These are phyloP conservation scores for Kryptopterus vitreolus DNA, from an alignment of 2,797 vertebrate species.

Conservation along the genomic window DNA sequence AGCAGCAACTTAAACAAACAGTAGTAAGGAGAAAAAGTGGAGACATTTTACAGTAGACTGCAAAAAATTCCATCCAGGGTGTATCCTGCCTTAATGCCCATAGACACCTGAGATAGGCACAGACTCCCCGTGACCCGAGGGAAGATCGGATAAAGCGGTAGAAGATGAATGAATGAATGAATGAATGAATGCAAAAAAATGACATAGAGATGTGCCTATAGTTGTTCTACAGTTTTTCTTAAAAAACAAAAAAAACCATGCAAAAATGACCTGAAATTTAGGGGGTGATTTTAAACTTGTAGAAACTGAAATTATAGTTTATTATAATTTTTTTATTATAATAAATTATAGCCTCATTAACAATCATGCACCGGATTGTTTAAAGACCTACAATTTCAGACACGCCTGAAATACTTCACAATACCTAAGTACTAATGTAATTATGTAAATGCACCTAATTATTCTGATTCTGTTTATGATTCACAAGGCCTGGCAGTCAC, in stretches of 20 bases:
- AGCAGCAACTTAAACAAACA: no score
- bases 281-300: not conserved
- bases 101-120: no score
- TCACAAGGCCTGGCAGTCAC: slow-evolving; percentile 11
- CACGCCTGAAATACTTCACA: not conserved
- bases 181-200: no score
- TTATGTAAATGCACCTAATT: slow-evolving; percentile 5
- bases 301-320: slow-evolving; percentile 34
- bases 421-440: not conserved
- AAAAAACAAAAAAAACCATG: not conserved
- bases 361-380: slow-evolving; percentile 17
- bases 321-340: no score
- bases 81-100: no score
- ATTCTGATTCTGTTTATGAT: slow-evolving; percentile 8
- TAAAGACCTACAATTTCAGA: not conserved
- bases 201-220: no score
- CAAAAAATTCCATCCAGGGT: no score
- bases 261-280: not conserved
- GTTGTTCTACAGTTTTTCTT: slow-evolving; percentile 1
- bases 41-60: no score
- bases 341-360: slow-evolving; percentile 24
- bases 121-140: no score
- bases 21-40: no score
- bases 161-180: no score
- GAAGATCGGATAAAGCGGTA: no score